Percentiles rank a stretch among this genome's conserved stretches.
Conservation (phyloP, 2,888 invertebrate genomes). For the Siphlonurus alternatus region DNA sequence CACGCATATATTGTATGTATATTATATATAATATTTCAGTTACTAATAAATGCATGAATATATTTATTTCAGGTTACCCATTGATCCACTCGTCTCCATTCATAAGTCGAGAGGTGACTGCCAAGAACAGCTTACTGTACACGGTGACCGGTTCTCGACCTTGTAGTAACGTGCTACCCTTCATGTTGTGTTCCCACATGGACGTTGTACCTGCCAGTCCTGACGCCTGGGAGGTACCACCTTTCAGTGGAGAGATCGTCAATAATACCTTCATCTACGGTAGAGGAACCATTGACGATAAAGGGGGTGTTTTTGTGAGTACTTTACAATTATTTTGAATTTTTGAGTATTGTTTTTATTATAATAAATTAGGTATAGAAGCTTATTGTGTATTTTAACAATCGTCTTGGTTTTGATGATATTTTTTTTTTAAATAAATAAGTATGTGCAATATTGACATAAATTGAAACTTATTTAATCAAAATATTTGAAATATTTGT, state of each 20-base stretch:
- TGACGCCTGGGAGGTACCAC: constrained; percentile 22
- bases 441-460: too few relatives aligned
- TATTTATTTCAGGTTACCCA: constrained; percentile 19
- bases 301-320: constrained; percentile 30
- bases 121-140: constrained; percentile 28
- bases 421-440: too few relatives aligned
- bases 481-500: too few relatives aligned
- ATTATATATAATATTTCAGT: too few relatives aligned
- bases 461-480: too few relatives aligned
- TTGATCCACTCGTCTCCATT: constrained; percentile 18
- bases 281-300: constrained; percentile 32
- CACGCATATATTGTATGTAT: too few relatives aligned
- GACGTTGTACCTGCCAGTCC: constrained; percentile 31
- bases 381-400: too few relatives aligned
- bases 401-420: too few relatives aligned
- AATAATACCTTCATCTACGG: constrained; percentile 26
- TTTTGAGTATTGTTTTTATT: too few relatives aligned
- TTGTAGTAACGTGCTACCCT: constrained; percentile 24
- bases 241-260: constrained; percentile 26
- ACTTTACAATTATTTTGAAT: too few relatives aligned
- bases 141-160: constrained; percentile 23
- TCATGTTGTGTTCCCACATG: constrained; percentile 30
- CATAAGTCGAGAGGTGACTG: constrained; percentile 20
- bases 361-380: too few relatives aligned
- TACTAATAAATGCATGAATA: too few relatives aligned